phyloP scores from a whole-genome alignment of 2,888 invertebrate species.

The Aphrophora alni region DNA sequence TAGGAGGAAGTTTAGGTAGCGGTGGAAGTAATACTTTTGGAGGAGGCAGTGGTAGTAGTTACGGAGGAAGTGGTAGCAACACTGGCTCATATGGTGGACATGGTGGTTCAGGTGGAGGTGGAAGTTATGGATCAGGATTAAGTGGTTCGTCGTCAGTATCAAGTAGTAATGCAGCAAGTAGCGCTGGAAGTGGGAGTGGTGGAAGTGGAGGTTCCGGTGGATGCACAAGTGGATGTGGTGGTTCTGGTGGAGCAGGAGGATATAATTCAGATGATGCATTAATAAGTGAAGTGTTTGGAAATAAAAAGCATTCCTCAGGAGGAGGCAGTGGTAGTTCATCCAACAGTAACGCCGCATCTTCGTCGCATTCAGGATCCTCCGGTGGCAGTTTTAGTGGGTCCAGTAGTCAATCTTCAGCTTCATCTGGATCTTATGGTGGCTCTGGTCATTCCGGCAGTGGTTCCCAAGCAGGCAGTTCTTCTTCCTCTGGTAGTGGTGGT shows the following conservation, averaged over 20 bases:
- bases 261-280: slow-evolving; percentile 17
- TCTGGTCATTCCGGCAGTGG: background rate
- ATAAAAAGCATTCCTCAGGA: background rate
- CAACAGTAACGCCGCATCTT: background rate
- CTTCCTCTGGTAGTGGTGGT: background rate
- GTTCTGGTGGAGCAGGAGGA: slow-evolving; percentile 12
- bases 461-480: background rate
- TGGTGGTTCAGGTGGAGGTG: slow-evolving; percentile 2
- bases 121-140: background rate
- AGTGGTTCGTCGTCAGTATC: background rate
- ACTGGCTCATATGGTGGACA: background rate
- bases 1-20: slow-evolving; percentile 9
- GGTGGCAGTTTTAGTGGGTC: slow-evolving; percentile 9
- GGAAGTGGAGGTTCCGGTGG: background rate
- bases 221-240: background rate
- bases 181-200: background rate
- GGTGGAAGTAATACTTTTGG: background rate
- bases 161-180: background rate
- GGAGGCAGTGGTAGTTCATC: slow-evolving; percentile 26
- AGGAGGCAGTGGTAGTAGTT: background rate
- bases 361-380: background rate
- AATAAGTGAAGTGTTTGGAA: background rate
- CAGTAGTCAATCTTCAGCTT: slow-evolving; percentile 22
- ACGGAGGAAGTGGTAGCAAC: background rate
- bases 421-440: background rate